phyloP scores from a whole-genome alignment of 2,888 invertebrate genomes.

The Heliconius charithonia region DNA sequence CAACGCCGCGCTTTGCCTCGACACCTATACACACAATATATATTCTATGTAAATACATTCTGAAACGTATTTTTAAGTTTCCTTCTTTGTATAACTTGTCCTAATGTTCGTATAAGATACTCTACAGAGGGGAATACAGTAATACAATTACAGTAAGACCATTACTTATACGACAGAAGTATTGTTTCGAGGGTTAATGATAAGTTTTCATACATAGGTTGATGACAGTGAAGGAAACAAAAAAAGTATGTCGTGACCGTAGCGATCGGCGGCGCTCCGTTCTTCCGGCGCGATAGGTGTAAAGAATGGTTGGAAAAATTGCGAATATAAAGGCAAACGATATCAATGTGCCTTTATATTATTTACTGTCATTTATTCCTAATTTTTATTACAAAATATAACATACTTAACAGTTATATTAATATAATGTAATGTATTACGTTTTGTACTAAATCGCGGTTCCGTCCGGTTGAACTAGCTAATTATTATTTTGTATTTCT shows the following conservation, averaged over 20 bases:
- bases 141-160: no score
- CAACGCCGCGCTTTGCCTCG: no score
- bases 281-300: background rate
- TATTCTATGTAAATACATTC: no score
- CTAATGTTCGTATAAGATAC: background rate
- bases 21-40: no score
- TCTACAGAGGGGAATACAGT: no score
- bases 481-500: no score
- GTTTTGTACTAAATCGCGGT: no score
- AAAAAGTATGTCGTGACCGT: conserved; percentile 15
- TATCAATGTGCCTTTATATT: background rate
- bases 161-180: background rate
- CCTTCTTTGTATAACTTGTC: background rate
- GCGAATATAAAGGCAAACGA: background rate
- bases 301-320: background rate
- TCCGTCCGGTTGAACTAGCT: no score
- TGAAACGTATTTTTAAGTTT: background rate
- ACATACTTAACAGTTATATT: no score
- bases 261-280: background rate
- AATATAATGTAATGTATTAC: no score
- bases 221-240: conserved; percentile 12
- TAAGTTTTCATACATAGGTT: background rate
- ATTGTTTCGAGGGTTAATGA: background rate
- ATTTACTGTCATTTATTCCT: no score
- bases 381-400: no score